These are phyloP conservation scores for Mellilla xanthometata DNA, from an alignment of 2,888 invertebrate genomes.

Conservation along the genomic window DNA sequence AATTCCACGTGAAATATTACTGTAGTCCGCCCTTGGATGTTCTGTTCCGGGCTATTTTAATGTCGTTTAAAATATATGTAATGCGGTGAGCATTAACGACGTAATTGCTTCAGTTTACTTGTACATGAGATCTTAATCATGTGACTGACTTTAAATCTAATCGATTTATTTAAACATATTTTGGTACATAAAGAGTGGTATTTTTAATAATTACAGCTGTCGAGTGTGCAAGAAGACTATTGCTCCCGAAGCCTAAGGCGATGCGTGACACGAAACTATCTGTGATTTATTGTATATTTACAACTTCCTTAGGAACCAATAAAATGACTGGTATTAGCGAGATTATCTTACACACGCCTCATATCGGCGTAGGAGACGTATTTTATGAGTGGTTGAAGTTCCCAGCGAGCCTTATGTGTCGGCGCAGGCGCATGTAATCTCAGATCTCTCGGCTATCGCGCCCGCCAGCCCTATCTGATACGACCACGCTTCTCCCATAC, in stretches of 20 bases:
- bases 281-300: constrained; percentile 38
- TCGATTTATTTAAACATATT: too few species aligned
- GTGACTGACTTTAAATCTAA: too few species aligned
- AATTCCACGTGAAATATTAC: constrained; percentile 59
- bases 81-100: constrained; percentile 47
- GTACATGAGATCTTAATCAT: too few species aligned
- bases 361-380: constrained; percentile 45
- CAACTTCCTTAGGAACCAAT: constrained; percentile 45
- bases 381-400: constrained; percentile 62
- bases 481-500: constrained; percentile 44
- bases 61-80: constrained; percentile 66
- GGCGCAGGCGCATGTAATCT: constrained; percentile 48
- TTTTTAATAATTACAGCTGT: constrained; percentile 15
- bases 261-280: constrained; percentile 29
- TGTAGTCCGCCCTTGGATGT: constrained; percentile 60
- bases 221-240: constrained; percentile 14
- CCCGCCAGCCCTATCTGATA: constrained; percentile 49
- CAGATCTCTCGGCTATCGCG: constrained; percentile 47
- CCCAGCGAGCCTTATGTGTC: constrained; percentile 46
- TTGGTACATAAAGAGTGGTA: too few species aligned
- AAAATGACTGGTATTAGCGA: constrained; percentile 46
- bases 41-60: constrained; percentile 73
- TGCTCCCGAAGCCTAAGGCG: constrained; percentile 24
- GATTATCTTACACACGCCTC: constrained; percentile 53
- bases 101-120: constrained; percentile 44